A percentile compares a stretch with the other conserved stretches of the same genome.
phyloP scores from a whole-genome alignment of 2,888 invertebrate genomes.

The Oscheius sp. region DNA sequence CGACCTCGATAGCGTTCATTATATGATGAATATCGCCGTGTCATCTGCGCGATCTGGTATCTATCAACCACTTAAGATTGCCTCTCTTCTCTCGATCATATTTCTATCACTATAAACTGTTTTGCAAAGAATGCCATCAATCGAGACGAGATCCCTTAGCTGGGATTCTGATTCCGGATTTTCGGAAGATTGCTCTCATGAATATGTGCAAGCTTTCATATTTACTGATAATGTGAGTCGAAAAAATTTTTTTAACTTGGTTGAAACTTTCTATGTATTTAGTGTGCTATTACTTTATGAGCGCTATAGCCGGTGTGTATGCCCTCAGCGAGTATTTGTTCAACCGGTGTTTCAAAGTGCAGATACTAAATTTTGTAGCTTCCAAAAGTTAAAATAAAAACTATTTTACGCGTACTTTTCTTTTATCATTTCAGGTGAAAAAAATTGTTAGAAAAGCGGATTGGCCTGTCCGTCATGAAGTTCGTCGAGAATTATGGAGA shows the following conservation, averaged over 20 bases:
- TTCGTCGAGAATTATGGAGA: constrained; percentile 67
- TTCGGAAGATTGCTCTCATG: constrained; percentile 20
- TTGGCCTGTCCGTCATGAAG: constrained; percentile 69
- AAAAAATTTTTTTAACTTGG: neutral
- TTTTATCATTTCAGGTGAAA: constrained; percentile 66
- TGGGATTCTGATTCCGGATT: constrained; percentile 29
- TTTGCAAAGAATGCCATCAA: too few relatives aligned
- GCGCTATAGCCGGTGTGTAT: neutral
- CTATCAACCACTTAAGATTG: constrained; percentile 3
- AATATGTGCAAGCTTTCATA: constrained; percentile 20
- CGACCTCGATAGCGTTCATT: neutral
- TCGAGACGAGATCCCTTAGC: neutral
- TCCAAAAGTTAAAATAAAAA: neutral
- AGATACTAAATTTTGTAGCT: neutral
- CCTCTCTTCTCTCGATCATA: neutral
- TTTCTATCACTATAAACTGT: too few relatives aligned
- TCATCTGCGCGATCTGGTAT: neutral
- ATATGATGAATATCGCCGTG: neutral
- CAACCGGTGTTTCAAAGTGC: neutral
- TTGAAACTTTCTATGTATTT: neutral
- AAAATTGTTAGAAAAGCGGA: constrained; percentile 67
- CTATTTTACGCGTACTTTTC: neutral
- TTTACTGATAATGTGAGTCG: constrained; percentile 26
- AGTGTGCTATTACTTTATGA: neutral
- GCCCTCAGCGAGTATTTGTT: neutral